Percentiles rank a stretch among this genome's conserved stretches.
Conservation (phyloP, 2,888 invertebrate species). For the Gastracanthus pulcherrimus region DNA sequence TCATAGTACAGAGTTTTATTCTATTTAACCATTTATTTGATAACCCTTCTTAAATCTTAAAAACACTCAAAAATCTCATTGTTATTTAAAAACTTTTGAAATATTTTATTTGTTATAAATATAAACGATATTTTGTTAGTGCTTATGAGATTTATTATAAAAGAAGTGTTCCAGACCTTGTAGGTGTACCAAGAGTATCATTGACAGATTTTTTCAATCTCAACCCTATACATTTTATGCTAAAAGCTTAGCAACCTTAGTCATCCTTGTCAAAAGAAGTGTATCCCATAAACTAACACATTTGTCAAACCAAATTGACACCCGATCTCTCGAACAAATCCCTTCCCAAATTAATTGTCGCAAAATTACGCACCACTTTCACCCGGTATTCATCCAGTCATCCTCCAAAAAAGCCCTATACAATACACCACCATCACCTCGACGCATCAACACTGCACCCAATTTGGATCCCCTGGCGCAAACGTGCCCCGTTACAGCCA, state of each 20-base stretch:
- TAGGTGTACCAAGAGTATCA: neutral
- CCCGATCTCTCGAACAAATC: neutral
- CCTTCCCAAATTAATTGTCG: slow-evolving; percentile 1
- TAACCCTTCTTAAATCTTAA: too few species aligned
- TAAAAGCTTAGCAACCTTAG: neutral
- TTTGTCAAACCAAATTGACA: neutral
- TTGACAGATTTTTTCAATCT: neutral
- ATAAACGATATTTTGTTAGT: neutral
- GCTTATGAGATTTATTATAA: neutral
- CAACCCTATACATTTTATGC: neutral
- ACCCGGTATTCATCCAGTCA: neutral
- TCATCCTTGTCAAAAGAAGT: neutral
- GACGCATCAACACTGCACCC: neutral
- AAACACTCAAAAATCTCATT: too few species aligned
- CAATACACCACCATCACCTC: neutral
- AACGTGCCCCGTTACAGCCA: neutral
- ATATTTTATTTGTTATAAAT: too few species aligned
- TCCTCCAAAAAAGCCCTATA: neutral
- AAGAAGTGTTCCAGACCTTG: neutral
- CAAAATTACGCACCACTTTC: slow-evolving; percentile 1
- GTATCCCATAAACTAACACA: neutral
- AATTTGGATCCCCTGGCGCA: neutral
- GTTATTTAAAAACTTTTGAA: too few species aligned
- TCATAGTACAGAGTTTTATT: too few species aligned
- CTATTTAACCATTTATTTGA: too few species aligned